Conservation (phyloP, 2,113 vertebrate species). For the Kryptolebias marmoratus region DNA sequence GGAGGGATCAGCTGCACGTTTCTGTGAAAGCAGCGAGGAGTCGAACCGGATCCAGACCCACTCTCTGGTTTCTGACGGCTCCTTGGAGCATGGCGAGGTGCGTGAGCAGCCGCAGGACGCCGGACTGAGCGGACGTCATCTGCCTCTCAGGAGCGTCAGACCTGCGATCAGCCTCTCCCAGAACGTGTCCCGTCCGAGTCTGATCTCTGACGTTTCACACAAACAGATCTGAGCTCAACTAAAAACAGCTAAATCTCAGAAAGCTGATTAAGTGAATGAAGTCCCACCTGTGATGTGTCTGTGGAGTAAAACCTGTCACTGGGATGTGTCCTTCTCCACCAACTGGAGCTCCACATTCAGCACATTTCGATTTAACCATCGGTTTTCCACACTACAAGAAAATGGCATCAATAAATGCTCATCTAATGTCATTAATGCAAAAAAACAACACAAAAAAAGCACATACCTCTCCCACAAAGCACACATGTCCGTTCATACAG, state of each 20-base stretch:
- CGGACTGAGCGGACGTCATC: slow-evolving; percentile 59
- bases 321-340: slow-evolving; percentile 36
- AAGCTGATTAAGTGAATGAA: not conserved
- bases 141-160: slow-evolving; percentile 76
- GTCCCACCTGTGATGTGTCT: not conserved
- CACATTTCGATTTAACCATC: not conserved
- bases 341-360: slow-evolving; percentile 49
- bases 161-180: slow-evolving; percentile 55
- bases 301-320: slow-evolving; percentile 48
- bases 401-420: not conserved
- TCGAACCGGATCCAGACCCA: slow-evolving; percentile 27
- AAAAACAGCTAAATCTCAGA: not conserved
- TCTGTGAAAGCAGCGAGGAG: not conserved
- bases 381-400: slow-evolving; percentile 73
- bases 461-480: slow-evolving; percentile 71
- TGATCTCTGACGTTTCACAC: slow-evolving; percentile 17
- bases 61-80: slow-evolving; percentile 34
- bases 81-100: slow-evolving; percentile 81
- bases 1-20: fast-evolving
- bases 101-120: slow-evolving; percentile 70
- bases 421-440: not conserved
- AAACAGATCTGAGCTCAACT: not conserved
- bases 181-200: slow-evolving; percentile 72
- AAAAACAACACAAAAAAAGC: not conserved
- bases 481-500: slow-evolving; percentile 66